Conservation (phyloP, 2,888 invertebrate species). For the Stegana nigrithorax region DNA sequence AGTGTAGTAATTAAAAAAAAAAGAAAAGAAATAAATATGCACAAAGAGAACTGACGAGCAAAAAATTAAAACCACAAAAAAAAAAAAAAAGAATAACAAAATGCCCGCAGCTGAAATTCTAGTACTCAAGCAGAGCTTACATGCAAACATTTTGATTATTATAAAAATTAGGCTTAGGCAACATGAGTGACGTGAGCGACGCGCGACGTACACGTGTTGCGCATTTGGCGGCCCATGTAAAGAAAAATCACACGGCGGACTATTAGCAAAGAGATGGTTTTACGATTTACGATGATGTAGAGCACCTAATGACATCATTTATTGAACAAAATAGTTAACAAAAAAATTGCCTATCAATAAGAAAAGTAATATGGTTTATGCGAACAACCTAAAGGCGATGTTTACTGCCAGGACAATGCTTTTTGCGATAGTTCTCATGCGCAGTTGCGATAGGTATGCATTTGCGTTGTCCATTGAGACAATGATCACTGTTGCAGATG, state of each 20-base stretch:
- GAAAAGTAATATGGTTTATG: background rate
- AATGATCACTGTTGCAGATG: background rate
- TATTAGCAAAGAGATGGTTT: too few species aligned
- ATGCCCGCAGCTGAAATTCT: constrained; percentile 20
- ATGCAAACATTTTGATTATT: constrained; percentile 51
- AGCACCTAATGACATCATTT: too few species aligned
- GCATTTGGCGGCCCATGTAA: constrained; percentile 7
- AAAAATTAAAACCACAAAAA: constrained; percentile 3
- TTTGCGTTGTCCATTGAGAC: background rate
- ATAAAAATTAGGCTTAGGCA: constrained; percentile 57
- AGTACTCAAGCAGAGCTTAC: constrained; percentile 29
- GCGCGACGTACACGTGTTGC: constrained; percentile 41
- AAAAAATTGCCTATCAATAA: too few species aligned
- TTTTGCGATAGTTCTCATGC: background rate
- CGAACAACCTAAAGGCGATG: background rate
- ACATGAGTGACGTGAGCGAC: constrained; percentile 38
- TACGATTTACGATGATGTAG: too few species aligned
- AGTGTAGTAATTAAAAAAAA: constrained; percentile 54
- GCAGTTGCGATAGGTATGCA: background rate
- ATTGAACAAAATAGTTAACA: too few species aligned
- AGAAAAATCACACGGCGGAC: too few species aligned
- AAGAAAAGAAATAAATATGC: constrained; percentile 18
- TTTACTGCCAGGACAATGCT: background rate
- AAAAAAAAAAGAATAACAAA: background rate
- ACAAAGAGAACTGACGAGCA: background rate